Percentiles rank a stretch among this genome's conserved stretches.
These are phyloP conservation scores for Clarias pachynema DNA, from an alignment of 2,797 vertebrate species.

Conservation along the genomic window DNA sequence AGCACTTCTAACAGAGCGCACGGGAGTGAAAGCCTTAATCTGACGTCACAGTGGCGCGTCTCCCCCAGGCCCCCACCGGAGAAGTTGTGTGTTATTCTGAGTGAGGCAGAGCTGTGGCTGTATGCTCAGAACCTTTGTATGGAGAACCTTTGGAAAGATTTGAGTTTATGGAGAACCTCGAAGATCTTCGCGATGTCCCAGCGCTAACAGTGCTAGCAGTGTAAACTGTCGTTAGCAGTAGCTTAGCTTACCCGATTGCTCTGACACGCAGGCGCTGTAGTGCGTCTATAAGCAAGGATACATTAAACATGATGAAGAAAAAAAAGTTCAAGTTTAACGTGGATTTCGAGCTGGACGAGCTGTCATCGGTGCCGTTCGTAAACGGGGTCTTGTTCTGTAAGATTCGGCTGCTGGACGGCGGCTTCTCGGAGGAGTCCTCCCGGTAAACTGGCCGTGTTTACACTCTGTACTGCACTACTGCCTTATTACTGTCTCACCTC, in stretches of 20 bases:
- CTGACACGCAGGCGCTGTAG: background rate
- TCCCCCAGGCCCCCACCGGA: background rate
- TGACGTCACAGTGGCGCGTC: too few species aligned
- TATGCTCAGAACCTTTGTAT: background rate
- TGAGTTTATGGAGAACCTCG: background rate
- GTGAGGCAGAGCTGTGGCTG: too few species aligned
- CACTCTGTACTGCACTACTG: background rate
- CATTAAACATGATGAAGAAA: slow-evolving; percentile 86
- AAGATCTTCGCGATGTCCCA: background rate
- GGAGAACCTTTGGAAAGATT: background rate
- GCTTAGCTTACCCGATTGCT: background rate
- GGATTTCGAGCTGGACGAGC: slow-evolving; percentile 93
- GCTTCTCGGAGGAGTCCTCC: slow-evolving; percentile 91
- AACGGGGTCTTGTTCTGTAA: slow-evolving; percentile 97
- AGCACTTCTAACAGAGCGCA: too few species aligned
- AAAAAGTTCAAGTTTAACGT: slow-evolving; percentile 98
- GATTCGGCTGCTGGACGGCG: slow-evolving; percentile 92
- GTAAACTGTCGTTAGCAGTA: background rate
- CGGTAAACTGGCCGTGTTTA: slow-evolving; percentile 73
- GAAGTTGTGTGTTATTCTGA: too few species aligned
- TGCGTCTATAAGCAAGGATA: background rate
- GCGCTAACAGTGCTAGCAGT: background rate
- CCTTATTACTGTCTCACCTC: too few species aligned
- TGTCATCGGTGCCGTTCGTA: slow-evolving; percentile 93
- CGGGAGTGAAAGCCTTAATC: too few species aligned